A percentile compares a stretch with the other conserved stretches of the same genome.
Evolutionary conservation across 2,113 vertebrate species (phyloP).

Genomic region (Peromyscus maniculatus): DNA sequence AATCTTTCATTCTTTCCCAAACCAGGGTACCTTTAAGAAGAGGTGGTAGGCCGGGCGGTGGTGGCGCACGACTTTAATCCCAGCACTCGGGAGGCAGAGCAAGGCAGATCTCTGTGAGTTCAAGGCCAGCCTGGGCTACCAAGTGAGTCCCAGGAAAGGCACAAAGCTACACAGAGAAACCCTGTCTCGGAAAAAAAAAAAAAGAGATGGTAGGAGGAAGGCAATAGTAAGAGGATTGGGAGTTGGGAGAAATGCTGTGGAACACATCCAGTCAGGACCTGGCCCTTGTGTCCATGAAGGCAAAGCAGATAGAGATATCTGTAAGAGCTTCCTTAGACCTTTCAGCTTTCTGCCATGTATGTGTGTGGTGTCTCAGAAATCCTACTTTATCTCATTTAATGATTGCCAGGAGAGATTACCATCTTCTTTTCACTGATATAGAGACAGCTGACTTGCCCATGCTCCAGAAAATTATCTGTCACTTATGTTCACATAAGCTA

Average conservation of each 20-base stretch:
- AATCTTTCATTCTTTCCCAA: neutral
- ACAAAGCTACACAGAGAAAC: too few relatives aligned
- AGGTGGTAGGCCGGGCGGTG: neutral
- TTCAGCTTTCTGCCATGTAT: neutral
- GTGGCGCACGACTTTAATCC: too few relatives aligned
- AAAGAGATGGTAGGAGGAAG: too few relatives aligned
- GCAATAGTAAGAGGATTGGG: neutral
- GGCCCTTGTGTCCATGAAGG: neutral
- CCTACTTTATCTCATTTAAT: neutral
- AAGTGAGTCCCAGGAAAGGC: too few relatives aligned
- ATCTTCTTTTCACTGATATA: neutral
- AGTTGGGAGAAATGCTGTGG: neutral
- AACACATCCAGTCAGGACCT: neutral
- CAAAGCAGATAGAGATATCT: neutral
- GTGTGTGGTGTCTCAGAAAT: neutral
- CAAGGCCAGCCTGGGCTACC: too few relatives aligned
- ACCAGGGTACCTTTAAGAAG: neutral
- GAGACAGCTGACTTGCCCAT: neutral
- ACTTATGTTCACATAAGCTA: neutral
- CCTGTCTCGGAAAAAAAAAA: too few relatives aligned
- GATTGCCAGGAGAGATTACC: neutral
- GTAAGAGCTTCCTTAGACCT: neutral
- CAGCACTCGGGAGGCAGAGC: too few relatives aligned
- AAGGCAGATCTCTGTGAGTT: too few relatives aligned
- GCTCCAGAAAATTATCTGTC: neutral